Percentiles rank a stretch among this genome's conserved stretches.
Evolutionary conservation across 2,797 vertebrate species (phyloP).

Genomic region (Microhierax caerulescens): DNA sequence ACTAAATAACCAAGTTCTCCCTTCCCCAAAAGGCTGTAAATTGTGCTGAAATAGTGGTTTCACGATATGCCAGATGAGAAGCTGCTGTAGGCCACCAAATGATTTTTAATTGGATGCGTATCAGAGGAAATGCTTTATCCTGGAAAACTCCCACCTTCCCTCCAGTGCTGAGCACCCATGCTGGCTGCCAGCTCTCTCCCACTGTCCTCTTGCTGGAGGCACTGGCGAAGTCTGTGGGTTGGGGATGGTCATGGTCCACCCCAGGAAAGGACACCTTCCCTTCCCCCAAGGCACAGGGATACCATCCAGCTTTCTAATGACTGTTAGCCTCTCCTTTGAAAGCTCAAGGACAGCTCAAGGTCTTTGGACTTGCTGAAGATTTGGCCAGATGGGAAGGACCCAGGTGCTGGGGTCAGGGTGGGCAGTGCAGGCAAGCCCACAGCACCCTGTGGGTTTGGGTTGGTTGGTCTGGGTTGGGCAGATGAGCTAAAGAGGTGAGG

Average conservation of each 20-base stretch:
- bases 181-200: background rate
- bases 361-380: background rate
- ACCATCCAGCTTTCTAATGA: rapidly evolving
- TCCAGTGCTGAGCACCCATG: rapidly evolving
- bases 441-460: background rate
- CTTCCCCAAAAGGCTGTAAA: constrained; percentile 73
- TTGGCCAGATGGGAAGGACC: rapidly evolving
- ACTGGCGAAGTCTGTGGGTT: rapidly evolving
- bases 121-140: constrained; percentile 20
- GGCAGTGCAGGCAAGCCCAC: background rate
- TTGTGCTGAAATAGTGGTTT: constrained; percentile 68
- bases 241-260: too few species aligned
- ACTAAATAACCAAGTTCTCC: constrained; percentile 61
- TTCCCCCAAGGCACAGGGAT: background rate
- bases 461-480: background rate
- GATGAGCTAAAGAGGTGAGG: background rate
- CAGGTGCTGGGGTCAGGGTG: background rate
- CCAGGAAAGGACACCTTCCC: background rate
- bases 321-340: background rate
- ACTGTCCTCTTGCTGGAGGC: rapidly evolving
- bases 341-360: background rate
- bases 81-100: constrained; percentile 32
- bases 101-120: constrained; percentile 61
- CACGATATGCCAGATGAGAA: constrained; percentile 60
- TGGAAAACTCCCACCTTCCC: background rate